Evolutionary conservation across 2,888 invertebrate species (phyloP).

Genomic region (Anorthoa munda): DNA sequence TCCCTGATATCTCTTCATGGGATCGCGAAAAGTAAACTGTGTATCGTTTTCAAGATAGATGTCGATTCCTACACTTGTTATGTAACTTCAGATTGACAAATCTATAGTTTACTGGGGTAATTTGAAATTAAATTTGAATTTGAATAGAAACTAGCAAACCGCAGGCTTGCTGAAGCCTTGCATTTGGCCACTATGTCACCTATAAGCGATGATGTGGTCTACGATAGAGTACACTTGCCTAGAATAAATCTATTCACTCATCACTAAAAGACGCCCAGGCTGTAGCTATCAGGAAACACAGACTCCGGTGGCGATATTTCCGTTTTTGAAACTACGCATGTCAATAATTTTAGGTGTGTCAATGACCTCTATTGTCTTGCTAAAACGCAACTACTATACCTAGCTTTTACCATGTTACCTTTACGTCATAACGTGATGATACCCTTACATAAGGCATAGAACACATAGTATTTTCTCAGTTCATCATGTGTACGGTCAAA

Average conservation of each 20-base stretch:
- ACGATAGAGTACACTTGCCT: too few relatives aligned
- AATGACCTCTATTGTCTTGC: too few relatives aligned
- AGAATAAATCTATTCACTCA: too few relatives aligned
- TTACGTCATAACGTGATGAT: constrained; percentile 54
- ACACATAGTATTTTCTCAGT: constrained; percentile 53
- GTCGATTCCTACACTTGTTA: not conserved
- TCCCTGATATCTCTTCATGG: not conserved
- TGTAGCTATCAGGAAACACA: too few relatives aligned
- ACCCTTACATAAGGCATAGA: constrained; percentile 52
- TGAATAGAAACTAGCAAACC: not conserved
- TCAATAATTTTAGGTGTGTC: not conserved
- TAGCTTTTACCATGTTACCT: constrained; percentile 23
- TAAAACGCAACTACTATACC: not conserved
- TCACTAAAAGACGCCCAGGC: too few relatives aligned
- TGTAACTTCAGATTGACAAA: not conserved
- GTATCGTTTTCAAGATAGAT: too few relatives aligned
- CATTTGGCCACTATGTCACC: too few relatives aligned
- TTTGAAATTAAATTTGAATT: too few relatives aligned
- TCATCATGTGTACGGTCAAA: constrained; percentile 59
- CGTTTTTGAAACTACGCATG: not conserved
- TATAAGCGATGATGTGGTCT: too few relatives aligned
- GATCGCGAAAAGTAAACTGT: not conserved
- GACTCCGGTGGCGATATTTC: not conserved
- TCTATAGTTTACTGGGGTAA: not conserved
- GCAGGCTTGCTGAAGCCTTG: not conserved